These are phyloP conservation scores for Caerostris extrusa DNA, from an alignment of 1,140 invertebrate species.

Conservation along the genomic window DNA sequence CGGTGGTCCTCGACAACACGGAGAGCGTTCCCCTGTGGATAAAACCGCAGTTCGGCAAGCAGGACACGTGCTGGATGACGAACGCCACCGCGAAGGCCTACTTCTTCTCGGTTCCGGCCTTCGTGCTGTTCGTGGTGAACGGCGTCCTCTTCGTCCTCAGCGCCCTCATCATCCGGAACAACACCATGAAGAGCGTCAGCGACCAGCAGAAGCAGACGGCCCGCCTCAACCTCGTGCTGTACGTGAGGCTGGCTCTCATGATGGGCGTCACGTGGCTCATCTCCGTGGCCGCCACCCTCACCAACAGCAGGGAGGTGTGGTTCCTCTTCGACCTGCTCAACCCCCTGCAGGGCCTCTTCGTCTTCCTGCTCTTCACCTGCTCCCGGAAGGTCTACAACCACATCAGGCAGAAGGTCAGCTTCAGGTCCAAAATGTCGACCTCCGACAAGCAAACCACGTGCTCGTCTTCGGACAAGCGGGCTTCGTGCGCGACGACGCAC, in stretches of 20 bases:
- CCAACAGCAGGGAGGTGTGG: slow-evolving; percentile 79
- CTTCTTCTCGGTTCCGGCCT: slow-evolving; percentile 84
- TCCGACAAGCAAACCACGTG: neutral
- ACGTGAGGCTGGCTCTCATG: slow-evolving; percentile 83
- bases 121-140: slow-evolving; percentile 83
- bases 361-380: slow-evolving; percentile 84
- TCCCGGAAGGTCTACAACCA: slow-evolving; percentile 44
- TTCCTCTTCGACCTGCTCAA: slow-evolving; percentile 84
- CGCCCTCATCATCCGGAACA: slow-evolving; percentile 82
- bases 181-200: slow-evolving; percentile 78
- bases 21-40: slow-evolving; percentile 80
- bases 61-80: slow-evolving; percentile 84
- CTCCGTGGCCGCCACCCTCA: slow-evolving; percentile 81
- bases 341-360: slow-evolving; percentile 84
- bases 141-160: slow-evolving; percentile 83
- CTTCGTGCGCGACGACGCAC: neutral
- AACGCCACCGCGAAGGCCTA: slow-evolving; percentile 82
- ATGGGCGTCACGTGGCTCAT: slow-evolving; percentile 84
- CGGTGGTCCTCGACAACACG: slow-evolving; percentile 82
- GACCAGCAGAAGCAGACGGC: slow-evolving; percentile 74
- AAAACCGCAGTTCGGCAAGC: slow-evolving; percentile 82
- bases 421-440: neutral
- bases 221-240: slow-evolving; percentile 83
- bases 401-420: neutral
- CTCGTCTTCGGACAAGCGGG: neutral